Evolutionary conservation across 2,113 vertebrate species (phyloP), one percentile per base, ranked within the genome.

Genomic region (rat (Rattus norvegicus)): DNA sequence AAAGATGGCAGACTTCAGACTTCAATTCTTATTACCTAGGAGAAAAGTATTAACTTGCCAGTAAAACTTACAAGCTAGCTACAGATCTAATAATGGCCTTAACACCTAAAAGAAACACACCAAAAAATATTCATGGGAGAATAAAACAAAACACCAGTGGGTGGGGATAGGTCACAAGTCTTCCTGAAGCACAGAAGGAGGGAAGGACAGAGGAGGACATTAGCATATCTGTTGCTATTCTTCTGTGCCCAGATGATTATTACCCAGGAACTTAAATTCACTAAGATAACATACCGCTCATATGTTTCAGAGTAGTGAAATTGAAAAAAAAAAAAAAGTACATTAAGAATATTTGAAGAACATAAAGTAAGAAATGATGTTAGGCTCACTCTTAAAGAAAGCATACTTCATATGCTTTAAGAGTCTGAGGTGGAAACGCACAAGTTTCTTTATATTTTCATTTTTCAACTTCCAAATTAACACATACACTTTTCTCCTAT

Each of bases 31-130:
- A 91, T 56, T 83, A 76, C 9, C 30, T 79, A 65, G 12, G 24
- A 76, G 90, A 94, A 90, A 94, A 89, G 61, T 47, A 94, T 28
- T 91, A 91, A 95, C 20, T 93, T 96, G 54, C 4, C 67, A 92
- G 76, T 81, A 65, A 93, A 88, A 93, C 30, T 91, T 59, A 90
- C 90, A 94, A 95, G 65, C 43, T 91, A 88, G 43, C 9, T 70
- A 3, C 88, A 26, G 13, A 97, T 70, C 91, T 87, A 65, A 63
- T 69, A 54, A 95, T 65, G 59, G 77, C 30, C 7, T 87, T 84
- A 85, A 91, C 33, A 85, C 80, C 88, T 93, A 89, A 92, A 93
- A 88, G 14, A 92, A 89, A 59, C 4, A 67, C 1, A 85, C 4
- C 47, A 89, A 69, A 43, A 76, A 36, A 28, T 83, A 70, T 76